These are phyloP conservation scores for Syrphus vitripennis DNA, from an alignment of 2,888 invertebrate species.

Conservation along the genomic window DNA sequence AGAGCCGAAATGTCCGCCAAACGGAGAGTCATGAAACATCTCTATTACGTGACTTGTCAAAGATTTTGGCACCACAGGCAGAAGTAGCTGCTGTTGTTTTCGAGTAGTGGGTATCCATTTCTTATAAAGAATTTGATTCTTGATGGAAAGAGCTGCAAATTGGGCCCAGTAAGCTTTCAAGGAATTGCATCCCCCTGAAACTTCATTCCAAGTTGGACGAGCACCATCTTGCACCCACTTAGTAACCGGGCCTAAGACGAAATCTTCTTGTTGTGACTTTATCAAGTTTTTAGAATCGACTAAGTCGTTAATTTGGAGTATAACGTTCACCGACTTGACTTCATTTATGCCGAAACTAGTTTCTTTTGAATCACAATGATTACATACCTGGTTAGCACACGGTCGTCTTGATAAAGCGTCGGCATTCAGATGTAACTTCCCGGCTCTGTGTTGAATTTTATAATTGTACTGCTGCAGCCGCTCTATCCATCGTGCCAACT, in stretches of 20 bases:
- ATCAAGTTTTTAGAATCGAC: not conserved
- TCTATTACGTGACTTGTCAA: not conserved
- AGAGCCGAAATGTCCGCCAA: not conserved
- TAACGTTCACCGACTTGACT: not conserved
- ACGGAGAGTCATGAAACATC: not conserved
- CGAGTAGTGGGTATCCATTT: conserved; percentile 1
- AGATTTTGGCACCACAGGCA: not conserved
- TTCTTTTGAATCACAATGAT: conserved; percentile 3
- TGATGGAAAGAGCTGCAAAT: not conserved
- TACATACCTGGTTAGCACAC: not conserved
- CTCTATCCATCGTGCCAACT: not conserved
- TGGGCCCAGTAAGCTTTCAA: conserved; percentile 31
- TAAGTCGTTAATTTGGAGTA: no score
- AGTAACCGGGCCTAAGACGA: not conserved
- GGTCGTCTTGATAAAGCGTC: not conserved
- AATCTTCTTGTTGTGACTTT: not conserved
- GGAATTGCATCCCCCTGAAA: not conserved
- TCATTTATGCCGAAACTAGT: not conserved
- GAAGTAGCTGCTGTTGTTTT: not conserved
- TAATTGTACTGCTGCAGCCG: not conserved
- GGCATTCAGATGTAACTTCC: not conserved
- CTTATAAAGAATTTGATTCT: not conserved
- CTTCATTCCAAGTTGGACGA: not conserved
- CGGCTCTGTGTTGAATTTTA: not conserved
- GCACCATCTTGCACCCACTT: not conserved